phyloP scores from a whole-genome alignment of 2,888 invertebrate genomes.

The Tolmerus cingulatus region DNA sequence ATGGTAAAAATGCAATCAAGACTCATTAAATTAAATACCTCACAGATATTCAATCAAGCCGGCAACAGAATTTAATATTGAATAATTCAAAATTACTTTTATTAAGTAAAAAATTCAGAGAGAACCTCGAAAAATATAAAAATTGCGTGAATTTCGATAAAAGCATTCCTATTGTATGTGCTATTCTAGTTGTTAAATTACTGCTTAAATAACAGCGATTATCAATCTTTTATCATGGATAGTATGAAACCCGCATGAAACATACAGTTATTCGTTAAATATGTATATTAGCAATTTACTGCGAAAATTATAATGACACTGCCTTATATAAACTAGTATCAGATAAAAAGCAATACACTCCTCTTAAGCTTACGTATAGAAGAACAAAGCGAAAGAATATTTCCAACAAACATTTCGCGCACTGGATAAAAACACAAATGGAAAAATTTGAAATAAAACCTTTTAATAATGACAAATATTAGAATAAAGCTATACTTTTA shows the following conservation, averaged over 20 bases:
- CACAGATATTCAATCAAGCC: background rate
- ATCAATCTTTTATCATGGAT: background rate
- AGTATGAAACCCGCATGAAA: background rate
- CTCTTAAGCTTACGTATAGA: background rate
- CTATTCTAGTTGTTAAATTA: background rate
- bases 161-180: background rate
- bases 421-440: background rate
- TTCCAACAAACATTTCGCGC: background rate
- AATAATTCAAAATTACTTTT: background rate
- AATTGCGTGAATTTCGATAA: background rate
- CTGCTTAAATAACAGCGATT: background rate
- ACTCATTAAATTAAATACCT: background rate
- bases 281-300: background rate
- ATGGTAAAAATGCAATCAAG: background rate
- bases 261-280: background rate
- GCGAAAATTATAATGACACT: background rate
- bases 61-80: background rate
- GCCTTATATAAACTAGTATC: background rate
- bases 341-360: background rate
- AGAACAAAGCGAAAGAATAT: background rate
- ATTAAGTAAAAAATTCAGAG: background rate
- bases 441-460: background rate
- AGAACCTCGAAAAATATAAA: background rate
- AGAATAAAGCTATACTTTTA: conserved; percentile 9
- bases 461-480: conserved; percentile 23